phyloP scores from a whole-genome alignment of 1,140 invertebrate genomes.

The Portunus trituberculatus region DNA sequence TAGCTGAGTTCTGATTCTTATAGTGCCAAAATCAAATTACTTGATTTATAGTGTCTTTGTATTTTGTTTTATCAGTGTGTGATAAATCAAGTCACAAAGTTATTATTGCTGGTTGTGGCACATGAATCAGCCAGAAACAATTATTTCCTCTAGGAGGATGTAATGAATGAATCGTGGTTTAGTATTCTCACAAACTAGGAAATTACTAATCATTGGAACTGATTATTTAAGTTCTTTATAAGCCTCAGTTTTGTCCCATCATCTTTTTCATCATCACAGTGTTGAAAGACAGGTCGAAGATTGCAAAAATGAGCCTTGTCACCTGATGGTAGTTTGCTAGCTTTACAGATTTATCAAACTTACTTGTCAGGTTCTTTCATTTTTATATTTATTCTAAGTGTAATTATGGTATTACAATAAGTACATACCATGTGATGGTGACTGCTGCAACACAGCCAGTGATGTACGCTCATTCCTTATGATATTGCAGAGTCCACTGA shows the following conservation, averaged over 20 bases:
- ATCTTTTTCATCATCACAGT: too few relatives aligned
- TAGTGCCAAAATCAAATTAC: slow-evolving; percentile 27
- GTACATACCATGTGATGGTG: too few relatives aligned
- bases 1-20: neutral
- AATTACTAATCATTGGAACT: neutral
- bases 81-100: neutral
- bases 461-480: too few relatives aligned
- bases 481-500: too few relatives aligned
- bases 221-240: neutral
- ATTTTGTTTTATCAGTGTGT: neutral
- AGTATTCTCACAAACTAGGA: neutral
- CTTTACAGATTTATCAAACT: too few relatives aligned
- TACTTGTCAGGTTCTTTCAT: too few relatives aligned
- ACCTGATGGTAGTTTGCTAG: too few relatives aligned
- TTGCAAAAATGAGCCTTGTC: too few relatives aligned
- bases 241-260: slow-evolving; percentile 4
- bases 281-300: too few relatives aligned
- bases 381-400: too few relatives aligned
- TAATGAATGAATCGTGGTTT: neutral
- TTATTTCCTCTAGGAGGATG: neutral
- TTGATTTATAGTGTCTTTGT: neutral
- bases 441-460: too few relatives aligned
- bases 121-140: neutral
- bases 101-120: neutral
- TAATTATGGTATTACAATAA: too few relatives aligned